A percentile compares a stretch with the other conserved stretches of the same genome.
phyloP scores from a whole-genome alignment of 2,888 invertebrate species.

The Apodemia hepburni region DNA sequence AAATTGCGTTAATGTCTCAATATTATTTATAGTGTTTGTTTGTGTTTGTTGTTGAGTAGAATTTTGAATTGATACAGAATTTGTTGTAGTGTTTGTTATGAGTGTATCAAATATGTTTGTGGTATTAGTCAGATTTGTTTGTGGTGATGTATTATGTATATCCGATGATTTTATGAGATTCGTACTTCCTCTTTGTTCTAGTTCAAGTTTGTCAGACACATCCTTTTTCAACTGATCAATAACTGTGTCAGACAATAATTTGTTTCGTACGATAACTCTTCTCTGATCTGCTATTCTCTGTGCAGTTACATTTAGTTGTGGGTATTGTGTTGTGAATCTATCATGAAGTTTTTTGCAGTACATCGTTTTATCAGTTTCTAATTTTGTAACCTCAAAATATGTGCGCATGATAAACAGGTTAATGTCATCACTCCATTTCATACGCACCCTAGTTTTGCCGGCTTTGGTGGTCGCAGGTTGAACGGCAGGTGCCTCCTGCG shows the following conservation, averaged over 20 bases:
- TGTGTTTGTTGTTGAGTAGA: too few relatives aligned
- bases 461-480: conserved; percentile 31
- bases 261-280: not conserved
- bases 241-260: not conserved
- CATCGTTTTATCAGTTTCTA: conserved; percentile 24
- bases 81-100: too few relatives aligned
- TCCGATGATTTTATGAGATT: too few relatives aligned
- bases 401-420: conserved; percentile 26
- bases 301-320: not conserved
- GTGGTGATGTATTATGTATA: too few relatives aligned
- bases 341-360: conserved; percentile 16
- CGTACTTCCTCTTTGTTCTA: too few relatives aligned
- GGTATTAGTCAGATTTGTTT: too few relatives aligned
- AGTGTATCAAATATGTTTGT: too few relatives aligned
- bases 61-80: too few relatives aligned
- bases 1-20: too few relatives aligned
- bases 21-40: too few relatives aligned
- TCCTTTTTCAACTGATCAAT: not conserved
- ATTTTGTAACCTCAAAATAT: conserved; percentile 20
- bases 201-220: not conserved
- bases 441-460: conserved; percentile 28
- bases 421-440: conserved; percentile 23
- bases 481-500: conserved; percentile 27
- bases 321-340: conserved; percentile 5
- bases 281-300: too few relatives aligned